phyloP scores from a whole-genome alignment of 2,888 invertebrate species.

The Argyresthia goedartella region DNA sequence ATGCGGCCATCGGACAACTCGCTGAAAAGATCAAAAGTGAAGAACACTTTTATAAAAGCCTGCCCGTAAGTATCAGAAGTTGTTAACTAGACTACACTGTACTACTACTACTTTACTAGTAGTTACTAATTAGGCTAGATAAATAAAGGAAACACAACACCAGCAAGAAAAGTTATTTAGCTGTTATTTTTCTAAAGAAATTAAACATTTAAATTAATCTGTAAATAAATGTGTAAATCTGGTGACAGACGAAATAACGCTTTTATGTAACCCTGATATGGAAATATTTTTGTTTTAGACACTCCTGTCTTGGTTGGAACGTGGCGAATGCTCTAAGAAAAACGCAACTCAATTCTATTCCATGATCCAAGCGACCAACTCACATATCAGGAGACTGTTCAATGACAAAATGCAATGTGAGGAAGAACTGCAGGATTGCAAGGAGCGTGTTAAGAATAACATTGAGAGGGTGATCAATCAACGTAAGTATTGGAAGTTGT shows the following conservation, averaged over 20 bases:
- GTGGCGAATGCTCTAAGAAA: conserved; percentile 93
- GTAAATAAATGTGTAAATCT: too few relatives aligned
- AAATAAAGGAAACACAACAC: too few relatives aligned
- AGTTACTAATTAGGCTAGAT: too few relatives aligned
- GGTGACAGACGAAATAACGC: not conserved
- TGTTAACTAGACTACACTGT: not conserved
- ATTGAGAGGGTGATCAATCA: conserved; percentile 90
- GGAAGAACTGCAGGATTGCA: conserved; percentile 88
- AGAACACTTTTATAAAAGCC: conserved; percentile 40
- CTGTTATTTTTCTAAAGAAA: too few relatives aligned
- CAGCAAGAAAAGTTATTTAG: too few relatives aligned
- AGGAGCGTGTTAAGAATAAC: conserved; percentile 84
- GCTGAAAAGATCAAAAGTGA: conserved; percentile 56
- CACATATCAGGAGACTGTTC: conserved; percentile 88
- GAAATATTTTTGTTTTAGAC: conserved; percentile 59
- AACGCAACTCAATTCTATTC: conserved; percentile 94
- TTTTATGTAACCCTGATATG: not conserved
- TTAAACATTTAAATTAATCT: too few relatives aligned
- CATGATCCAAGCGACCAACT: conserved; percentile 95
- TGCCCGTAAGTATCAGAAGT: conserved; percentile 37
- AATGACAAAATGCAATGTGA: conserved; percentile 89
- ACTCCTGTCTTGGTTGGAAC: conserved; percentile 91
- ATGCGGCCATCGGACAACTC: conserved; percentile 44
- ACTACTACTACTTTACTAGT: too few relatives aligned
- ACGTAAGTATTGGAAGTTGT: conserved; percentile 78